Evolutionary conservation across 1,140 invertebrate genomes (phyloP).

Genomic region (Orius laevigatus): DNA sequence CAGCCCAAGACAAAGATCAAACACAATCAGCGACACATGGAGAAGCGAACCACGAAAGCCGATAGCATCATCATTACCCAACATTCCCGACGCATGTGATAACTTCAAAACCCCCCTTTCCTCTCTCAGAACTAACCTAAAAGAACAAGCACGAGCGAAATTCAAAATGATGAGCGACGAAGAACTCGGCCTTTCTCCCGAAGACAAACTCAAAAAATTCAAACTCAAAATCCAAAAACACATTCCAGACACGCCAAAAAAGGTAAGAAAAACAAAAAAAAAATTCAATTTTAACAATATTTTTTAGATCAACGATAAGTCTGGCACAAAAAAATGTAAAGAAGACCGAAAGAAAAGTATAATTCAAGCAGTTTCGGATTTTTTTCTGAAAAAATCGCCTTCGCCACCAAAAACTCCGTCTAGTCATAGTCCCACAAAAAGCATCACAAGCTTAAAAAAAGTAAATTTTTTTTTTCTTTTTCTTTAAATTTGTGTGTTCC

Average conservation of each 20-base stretch:
- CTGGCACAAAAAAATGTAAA: conserved; percentile 22
- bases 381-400: conserved; percentile 47
- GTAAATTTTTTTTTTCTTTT: conserved; percentile 5
- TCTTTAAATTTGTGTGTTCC: background rate
- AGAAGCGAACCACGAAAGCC: conserved; percentile 19
- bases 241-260: conserved; percentile 1
- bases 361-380: conserved; percentile 67
- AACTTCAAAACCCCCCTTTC: conserved; percentile 31
- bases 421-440: conserved; percentile 21
- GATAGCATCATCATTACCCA: conserved; percentile 25
- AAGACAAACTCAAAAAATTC: conserved; percentile 41
- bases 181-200: conserved; percentile 52
- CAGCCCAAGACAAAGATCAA: conserved; percentile 1
- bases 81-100: conserved; percentile 23
- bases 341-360: conserved; percentile 64
- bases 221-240: conserved; percentile 29
- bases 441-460: conserved; percentile 3
- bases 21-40: conserved; percentile 1
- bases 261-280: background rate
- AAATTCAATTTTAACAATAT: background rate
- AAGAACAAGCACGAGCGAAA: conserved; percentile 40
- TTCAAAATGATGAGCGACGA: conserved; percentile 52
- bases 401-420: conserved; percentile 25
- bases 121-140: conserved; percentile 33
- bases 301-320: conserved; percentile 1